Base-by-base conservation (phyloP, 2,113 vertebrate species). In the Thunnus maccoyii region DNA sequence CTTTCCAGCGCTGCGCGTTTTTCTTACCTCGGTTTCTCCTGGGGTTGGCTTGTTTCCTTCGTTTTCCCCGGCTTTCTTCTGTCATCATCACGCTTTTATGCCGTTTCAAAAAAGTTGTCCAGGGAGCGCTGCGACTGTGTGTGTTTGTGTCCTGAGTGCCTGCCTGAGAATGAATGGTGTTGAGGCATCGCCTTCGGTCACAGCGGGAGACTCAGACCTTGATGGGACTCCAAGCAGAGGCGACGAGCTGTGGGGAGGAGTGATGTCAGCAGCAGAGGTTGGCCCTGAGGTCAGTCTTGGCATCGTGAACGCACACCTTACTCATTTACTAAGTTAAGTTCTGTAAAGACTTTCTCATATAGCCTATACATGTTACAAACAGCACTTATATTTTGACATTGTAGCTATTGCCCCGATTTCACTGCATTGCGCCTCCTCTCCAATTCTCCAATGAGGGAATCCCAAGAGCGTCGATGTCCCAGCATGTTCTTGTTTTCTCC, bases 31-130 rank as follows among this genome's bases (percentile, higher is more conserved):
- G 91, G 55, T 94, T 96, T 20, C 95, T 94, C 82, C 91, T 93
- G 12, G 95, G 96, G 90, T 96, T 96, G 71, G 95, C 94, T 91
- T 96, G 96, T 80, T 96, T 96, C 87, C 96, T 94, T 11, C 95
- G 94, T 73, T 95, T 96, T 41, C 95, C 95, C 81, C 95, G 76
- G 54, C 91, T 94, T 87, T 94, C 95, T 83, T 96, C 95, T 46
- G 95, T 89, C 96, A 96, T 96, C 84, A 48, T 90, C 69, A 11
- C 83, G 67, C 66, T 60, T 30, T 66, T 71, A 57, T 36, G 30
- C 70, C 25, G 55, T 46, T 17, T 50, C 14, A 20, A 72, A 76
- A 66, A 82, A 74, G 82, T 60, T 8, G 83, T 85, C 88, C 88
- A 14, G 52, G 58, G 64, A 70, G 80, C 77, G 76, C 51, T 32